Evolutionary conservation across 2,888 invertebrate genomes (phyloP).

Genomic region (Melinaea menophilus): DNA sequence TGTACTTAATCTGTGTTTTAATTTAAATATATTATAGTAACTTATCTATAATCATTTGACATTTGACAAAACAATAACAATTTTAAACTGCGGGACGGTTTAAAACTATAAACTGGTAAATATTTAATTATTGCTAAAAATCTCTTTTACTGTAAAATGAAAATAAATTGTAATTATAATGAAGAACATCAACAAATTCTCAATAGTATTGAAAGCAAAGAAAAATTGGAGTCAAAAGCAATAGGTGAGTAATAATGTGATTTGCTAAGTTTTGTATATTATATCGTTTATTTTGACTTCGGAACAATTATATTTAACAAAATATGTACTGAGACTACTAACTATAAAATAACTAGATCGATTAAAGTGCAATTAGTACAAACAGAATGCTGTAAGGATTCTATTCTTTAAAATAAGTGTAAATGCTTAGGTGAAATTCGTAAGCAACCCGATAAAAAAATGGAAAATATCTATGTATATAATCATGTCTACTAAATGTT

Average conservation of each 20-base stretch:
- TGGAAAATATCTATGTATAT: too few relatives aligned
- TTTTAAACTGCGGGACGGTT: constrained; percentile 2
- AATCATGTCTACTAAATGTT: too few relatives aligned
- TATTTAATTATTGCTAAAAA: neutral
- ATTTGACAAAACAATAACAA: neutral
- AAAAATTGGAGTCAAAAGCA: constrained; percentile 12
- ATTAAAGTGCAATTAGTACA: too few relatives aligned
- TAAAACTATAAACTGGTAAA: neutral
- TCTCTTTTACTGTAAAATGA: constrained; percentile 4
- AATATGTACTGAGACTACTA: too few relatives aligned
- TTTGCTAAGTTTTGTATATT: neutral
- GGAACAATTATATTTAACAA: too few relatives aligned
- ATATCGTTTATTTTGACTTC: neutral
- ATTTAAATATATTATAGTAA: too few relatives aligned
- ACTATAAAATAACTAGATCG: too few relatives aligned
- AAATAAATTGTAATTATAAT: constrained; percentile 9
- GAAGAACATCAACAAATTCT: constrained; percentile 11
- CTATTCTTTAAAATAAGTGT: too few relatives aligned
- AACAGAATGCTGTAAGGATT: too few relatives aligned
- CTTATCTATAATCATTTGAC: neutral
- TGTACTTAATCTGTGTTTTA: too few relatives aligned
- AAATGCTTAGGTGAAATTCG: too few relatives aligned
- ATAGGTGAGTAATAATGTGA: neutral
- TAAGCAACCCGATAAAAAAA: too few relatives aligned
- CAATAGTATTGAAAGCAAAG: constrained; percentile 9